Conservation (phyloP, 2,113 vertebrate species). For the Danionella cerebrum region DNA sequence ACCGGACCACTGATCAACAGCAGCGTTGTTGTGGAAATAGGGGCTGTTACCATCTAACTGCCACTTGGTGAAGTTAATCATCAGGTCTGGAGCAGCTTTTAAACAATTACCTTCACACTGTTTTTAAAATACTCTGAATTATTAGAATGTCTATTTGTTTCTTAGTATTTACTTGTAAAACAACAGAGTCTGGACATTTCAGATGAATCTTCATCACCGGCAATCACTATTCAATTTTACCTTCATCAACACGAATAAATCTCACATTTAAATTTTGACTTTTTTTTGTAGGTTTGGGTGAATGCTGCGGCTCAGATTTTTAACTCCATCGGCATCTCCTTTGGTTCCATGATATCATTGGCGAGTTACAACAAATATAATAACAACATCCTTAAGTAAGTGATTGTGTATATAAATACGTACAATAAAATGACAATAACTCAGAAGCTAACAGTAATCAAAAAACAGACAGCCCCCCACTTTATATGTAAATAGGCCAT, state of each 20-base stretch:
- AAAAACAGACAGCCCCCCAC: too few relatives aligned
- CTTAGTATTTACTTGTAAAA: too few relatives aligned
- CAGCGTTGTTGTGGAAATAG: neutral
- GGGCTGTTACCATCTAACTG: neutral
- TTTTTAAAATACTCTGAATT: neutral
- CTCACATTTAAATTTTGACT: neutral
- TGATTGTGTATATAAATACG: too few relatives aligned
- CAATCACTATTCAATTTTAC: too few relatives aligned
- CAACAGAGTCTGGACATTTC: too few relatives aligned
- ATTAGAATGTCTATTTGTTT: too few relatives aligned
- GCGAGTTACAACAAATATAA: conserved; percentile 70
- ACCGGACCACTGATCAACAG: neutral
- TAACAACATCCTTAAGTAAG: conserved; percentile 65
- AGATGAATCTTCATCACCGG: too few relatives aligned
- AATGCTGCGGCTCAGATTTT: conserved; percentile 68
- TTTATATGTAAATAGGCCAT: too few relatives aligned
- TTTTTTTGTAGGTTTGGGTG: conserved; percentile 58
- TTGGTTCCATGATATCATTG: conserved; percentile 65
- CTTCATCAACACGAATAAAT: neutral
- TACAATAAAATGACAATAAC: neutral
- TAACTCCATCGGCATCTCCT: conserved; percentile 66
- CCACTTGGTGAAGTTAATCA: neutral
- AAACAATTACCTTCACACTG: neutral
- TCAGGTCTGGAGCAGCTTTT: neutral
- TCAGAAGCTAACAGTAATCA: too few relatives aligned